Base-by-base conservation (phyloP, 2,113 vertebrate species). In the Tiliqua scincoides region DNA sequence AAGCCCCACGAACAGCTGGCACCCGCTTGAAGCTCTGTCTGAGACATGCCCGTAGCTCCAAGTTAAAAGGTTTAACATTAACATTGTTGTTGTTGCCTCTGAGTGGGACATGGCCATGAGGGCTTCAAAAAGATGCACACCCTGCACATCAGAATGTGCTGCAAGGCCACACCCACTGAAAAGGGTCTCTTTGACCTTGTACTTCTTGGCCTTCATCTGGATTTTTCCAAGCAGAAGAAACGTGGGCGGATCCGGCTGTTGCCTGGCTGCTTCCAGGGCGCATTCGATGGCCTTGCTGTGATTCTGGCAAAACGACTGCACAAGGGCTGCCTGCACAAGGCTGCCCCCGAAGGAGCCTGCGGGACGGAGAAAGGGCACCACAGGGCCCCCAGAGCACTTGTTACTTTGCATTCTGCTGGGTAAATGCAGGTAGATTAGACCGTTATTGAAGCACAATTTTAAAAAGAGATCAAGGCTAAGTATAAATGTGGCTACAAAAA, bases 291-390 rank as follows among this genome's bases (percentile, higher is more conserved):
- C 96, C 83, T 95, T 95, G 54, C 84, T 90, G 20, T 97, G 91
- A 57, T 97, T 96, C 88, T 96, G 93, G 93, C 96, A 95, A 92
- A 97, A 97, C 32, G 95, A 97, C 68, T 96, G 96, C 87, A 97
- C 92, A 18, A 95, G 94, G 0, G 96, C 96, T 94, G 95, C 94
- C 88, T 96, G 97, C 88, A 96, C 43, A 37, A 93, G 92, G 52
- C 92, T 96, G 79, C 94, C 87, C 1, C 85, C 94, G 79, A 94
- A 94, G 43, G 91, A 90, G 85, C 93, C 97, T 95, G 92, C n/a
- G n/a, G n/a, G n/a, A n/a, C n/a, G n/a, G n/a, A n/a, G n/a, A n/a
- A n/a, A n/a, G n/a, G n/a, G n/a, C n/a, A n/a, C n/a, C n/a, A n/a
- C n/a, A n/a, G n/a, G n/a, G n/a, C n/a, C n/a, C 52, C 32, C 23